Conservation (phyloP, 2,797 vertebrate genomes). For the Crax fasciolata region DNA sequence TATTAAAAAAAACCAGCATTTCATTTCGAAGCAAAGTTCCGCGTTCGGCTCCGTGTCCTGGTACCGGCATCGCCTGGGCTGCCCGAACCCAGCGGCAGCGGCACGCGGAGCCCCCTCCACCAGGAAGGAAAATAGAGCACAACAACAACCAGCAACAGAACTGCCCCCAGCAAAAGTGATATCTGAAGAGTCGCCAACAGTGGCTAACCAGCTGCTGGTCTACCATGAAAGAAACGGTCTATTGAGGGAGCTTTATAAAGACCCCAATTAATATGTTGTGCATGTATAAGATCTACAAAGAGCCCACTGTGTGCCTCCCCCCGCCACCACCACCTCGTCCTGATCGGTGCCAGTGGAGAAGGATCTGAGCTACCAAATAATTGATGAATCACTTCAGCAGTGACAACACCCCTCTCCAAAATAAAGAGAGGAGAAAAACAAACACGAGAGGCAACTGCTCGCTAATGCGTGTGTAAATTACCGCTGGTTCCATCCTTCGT, state of each 20-base stretch:
- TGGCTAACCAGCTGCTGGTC: slow-evolving; percentile 82
- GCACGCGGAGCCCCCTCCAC: neutral
- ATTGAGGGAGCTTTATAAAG: slow-evolving; percentile 83
- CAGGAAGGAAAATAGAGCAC: slow-evolving; percentile 65
- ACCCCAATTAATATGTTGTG: slow-evolving; percentile 83
- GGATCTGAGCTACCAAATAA: slow-evolving; percentile 80
- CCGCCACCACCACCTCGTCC: slow-evolving; percentile 63
- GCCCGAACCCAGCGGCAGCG: neutral
- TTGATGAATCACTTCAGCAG: slow-evolving; percentile 82
- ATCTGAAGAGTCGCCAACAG: slow-evolving; percentile 81
- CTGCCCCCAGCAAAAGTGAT: slow-evolving; percentile 77
- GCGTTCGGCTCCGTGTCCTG: slow-evolving; percentile 39
- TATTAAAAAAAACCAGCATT: slow-evolving; percentile 77
- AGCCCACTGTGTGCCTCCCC: slow-evolving; percentile 82
- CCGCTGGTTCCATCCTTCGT: slow-evolving; percentile 81
- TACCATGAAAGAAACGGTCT: slow-evolving; percentile 78
- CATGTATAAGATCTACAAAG: slow-evolving; percentile 83
- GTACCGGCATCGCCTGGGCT: slow-evolving; percentile 38
- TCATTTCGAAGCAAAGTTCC: slow-evolving; percentile 77
- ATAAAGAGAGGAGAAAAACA: slow-evolving; percentile 79
- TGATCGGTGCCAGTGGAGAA: slow-evolving; percentile 69
- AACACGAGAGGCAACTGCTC: slow-evolving; percentile 79
- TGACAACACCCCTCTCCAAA: slow-evolving; percentile 75
- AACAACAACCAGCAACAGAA: slow-evolving; percentile 57
- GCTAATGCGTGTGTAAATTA: slow-evolving; percentile 83